Conservation (phyloP, 2,797 vertebrate genomes). For the Acanthiza pusilla region DNA sequence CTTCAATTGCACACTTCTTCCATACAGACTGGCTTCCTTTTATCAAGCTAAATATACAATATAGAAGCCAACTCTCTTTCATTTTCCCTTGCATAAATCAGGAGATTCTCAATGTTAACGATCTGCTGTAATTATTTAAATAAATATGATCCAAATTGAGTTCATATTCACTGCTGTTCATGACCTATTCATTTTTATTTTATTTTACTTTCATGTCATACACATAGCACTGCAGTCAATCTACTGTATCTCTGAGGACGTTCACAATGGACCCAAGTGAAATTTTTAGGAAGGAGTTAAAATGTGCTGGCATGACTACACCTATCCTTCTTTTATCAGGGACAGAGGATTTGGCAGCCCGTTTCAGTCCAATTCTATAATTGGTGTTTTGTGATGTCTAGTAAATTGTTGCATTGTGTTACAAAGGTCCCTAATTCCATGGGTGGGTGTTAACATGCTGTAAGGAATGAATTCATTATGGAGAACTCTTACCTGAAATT, state of each 20-base stretch:
- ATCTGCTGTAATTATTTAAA: constrained; percentile 2
- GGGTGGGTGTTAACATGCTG: constrained; percentile 50
- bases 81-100: neutral
- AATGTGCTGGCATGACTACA: constrained; percentile 28
- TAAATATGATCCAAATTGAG: neutral
- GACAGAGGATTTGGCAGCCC: constrained; percentile 35
- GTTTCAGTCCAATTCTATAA: constrained; percentile 63
- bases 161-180: neutral
- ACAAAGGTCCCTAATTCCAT: constrained; percentile 59
- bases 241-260: neutral
- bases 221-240: neutral
- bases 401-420: constrained; percentile 55
- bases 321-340: constrained; percentile 24
- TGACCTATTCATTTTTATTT: neutral
- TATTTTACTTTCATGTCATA: neutral
- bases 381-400: constrained; percentile 63
- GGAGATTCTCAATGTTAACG: neutral
- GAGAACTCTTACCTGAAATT: constrained; percentile 56
- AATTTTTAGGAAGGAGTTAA: constrained; percentile 39
- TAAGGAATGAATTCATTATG: constrained; percentile 60
- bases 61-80: neutral
- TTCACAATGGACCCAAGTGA: neutral
- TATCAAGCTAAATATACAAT: constrained; percentile 15
- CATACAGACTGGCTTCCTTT: constrained; percentile 23
- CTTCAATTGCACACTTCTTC: constrained; percentile 6